These are phyloP conservation scores for Enteromius fasciolatus DNA, from an alignment of 2,797 vertebrate species.

Conservation along the genomic window DNA sequence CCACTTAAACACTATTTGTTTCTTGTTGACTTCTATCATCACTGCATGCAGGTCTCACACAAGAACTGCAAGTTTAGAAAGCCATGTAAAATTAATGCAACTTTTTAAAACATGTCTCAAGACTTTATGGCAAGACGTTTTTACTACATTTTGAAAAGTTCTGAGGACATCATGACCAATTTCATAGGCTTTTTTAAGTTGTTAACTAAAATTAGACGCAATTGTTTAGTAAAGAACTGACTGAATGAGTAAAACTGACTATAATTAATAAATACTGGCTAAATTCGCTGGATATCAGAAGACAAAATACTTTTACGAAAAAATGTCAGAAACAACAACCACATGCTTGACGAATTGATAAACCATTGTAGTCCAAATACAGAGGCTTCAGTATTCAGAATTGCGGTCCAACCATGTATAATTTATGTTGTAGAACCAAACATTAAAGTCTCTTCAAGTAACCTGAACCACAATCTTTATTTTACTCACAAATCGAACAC, in stretches of 20 bases:
- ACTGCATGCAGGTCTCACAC: neutral
- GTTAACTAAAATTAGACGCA: neutral
- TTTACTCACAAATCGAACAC: slow-evolving; percentile 20
- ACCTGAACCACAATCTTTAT: slow-evolving; percentile 10
- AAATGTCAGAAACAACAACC: neutral
- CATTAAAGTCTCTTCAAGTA: slow-evolving; percentile 5
- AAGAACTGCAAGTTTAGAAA: neutral
- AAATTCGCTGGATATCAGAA: neutral
- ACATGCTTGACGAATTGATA: neutral
- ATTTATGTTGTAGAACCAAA: neutral
- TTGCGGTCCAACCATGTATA: neutral
- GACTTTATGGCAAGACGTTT: neutral
- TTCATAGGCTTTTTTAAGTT: neutral
- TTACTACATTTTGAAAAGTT: neutral
- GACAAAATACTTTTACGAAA: neutral
- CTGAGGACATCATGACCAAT: neutral
- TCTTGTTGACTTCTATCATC: neutral
- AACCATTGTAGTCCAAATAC: neutral
- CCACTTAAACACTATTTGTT: neutral
- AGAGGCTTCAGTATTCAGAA: neutral
- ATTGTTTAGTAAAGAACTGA: too few relatives aligned
- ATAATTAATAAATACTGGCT: neutral
- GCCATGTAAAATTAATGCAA: neutral
- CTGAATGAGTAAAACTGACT: neutral
- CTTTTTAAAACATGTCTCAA: neutral